Conservation (phyloP, 2,113 vertebrate genomes). For the Cricetomys ansorgei region DNA sequence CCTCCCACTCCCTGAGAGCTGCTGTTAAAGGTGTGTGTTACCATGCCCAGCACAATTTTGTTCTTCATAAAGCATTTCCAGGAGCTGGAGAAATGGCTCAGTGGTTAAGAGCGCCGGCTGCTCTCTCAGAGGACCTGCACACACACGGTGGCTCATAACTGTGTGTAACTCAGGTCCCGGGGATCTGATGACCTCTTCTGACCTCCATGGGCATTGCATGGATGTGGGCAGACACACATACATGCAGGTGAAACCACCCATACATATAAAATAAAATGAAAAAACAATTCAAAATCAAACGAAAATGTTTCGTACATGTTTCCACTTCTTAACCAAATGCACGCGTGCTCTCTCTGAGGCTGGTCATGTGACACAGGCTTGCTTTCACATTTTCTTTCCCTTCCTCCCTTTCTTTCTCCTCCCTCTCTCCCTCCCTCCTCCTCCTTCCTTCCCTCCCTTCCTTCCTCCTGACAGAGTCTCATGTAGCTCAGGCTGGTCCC, state of each 20-base stretch:
- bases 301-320: neutral
- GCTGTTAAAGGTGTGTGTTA: neutral
- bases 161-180: neutral
- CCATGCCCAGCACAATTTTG: neutral
- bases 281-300: neutral
- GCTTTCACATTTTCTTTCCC: neutral
- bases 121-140: neutral
- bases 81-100: neutral
- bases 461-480: neutral
- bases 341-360: neutral
- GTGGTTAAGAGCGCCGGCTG: neutral
- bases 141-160: neutral
- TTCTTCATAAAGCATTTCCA: neutral
- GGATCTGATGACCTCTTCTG: neutral
- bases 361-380: neutral
- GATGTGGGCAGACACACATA: neutral
- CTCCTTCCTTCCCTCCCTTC: no score
- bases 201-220: neutral
- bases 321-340: neutral
- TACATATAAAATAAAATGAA: neutral
- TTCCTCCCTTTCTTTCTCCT: no score
- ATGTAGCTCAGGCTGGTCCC: neutral
- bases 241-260: neutral
- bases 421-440: rapidly evolving
- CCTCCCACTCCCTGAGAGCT: neutral